phyloP scores from a whole-genome alignment of 1,140 invertebrate species.

The Vanessa atalanta region DNA sequence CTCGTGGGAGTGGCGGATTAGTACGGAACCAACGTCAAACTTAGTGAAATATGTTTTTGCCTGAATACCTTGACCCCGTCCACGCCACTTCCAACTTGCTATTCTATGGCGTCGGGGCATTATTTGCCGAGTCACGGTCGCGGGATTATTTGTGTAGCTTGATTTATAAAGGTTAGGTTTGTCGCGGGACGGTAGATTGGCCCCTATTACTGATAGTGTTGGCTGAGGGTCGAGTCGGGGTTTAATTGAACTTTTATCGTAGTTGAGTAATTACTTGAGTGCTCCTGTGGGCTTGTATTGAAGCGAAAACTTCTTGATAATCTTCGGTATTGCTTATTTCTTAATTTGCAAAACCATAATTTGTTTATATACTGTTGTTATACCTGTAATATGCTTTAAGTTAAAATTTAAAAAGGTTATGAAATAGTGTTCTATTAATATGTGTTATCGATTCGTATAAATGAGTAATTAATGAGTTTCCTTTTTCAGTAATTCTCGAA shows the following conservation, averaged over 20 bases:
- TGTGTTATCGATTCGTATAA: too few relatives aligned
- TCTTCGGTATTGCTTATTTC: not conserved
- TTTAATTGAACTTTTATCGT: conserved; percentile 40
- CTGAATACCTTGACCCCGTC: not conserved
- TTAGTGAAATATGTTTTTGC: too few relatives aligned
- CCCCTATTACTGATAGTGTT: conserved; percentile 12
- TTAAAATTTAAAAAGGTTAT: too few relatives aligned
- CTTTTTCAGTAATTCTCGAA: too few relatives aligned
- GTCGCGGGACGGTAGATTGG: conserved; percentile 39
- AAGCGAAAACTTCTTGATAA: not conserved
- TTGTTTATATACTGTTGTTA: too few relatives aligned
- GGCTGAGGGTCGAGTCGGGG: conserved; percentile 15
- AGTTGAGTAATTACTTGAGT: conserved; percentile 23
- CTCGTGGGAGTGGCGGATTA: too few relatives aligned
- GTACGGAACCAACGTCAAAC: too few relatives aligned
- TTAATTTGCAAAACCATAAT: too few relatives aligned
- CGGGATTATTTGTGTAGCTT: conserved; percentile 47
- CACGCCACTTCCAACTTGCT: not conserved
- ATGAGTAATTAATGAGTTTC: too few relatives aligned
- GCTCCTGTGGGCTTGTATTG: not conserved
- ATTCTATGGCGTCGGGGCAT: conserved; percentile 17
- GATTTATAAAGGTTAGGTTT: conserved; percentile 46
- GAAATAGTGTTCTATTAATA: too few relatives aligned
- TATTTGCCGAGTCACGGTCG: conserved; percentile 39
- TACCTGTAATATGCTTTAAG: too few relatives aligned